Percentiles rank a stretch among this genome's conserved stretches.
Conservation (phyloP, 2,888 invertebrate genomes). For the Campoplex capitator region DNA sequence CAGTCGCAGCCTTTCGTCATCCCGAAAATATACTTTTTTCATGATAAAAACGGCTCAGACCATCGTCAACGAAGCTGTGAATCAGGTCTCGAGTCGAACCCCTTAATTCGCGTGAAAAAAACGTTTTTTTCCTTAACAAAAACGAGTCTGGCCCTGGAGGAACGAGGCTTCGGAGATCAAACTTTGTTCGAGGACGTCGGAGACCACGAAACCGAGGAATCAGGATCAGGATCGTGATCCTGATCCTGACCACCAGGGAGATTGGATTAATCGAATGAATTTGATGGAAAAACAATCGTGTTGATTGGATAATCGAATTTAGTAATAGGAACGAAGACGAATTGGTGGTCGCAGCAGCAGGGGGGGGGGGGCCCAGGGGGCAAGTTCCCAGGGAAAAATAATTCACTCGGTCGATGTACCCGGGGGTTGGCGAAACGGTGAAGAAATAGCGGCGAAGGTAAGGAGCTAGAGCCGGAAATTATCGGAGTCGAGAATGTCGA, state of each 20-base stretch:
- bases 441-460: slow-evolving; percentile 27
- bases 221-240: not conserved
- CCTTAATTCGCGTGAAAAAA: too few relatives aligned
- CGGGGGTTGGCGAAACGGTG: slow-evolving; percentile 39
- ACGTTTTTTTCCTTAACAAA: too few relatives aligned
- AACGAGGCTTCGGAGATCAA: too few relatives aligned
- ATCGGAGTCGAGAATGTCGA: slow-evolving; percentile 41
- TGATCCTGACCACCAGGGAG: not conserved
- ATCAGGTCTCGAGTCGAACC: too few relatives aligned
- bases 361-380: not conserved
- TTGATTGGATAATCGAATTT: not conserved
- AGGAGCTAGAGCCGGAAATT: slow-evolving; percentile 51
- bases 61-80: too few relatives aligned
- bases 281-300: not conserved
- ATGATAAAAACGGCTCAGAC: too few relatives aligned
- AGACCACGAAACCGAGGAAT: too few relatives aligned
- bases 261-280: not conserved
- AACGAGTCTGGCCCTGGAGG: too few relatives aligned
- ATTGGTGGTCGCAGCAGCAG: not conserved
- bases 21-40: too few relatives aligned
- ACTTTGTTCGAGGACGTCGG: too few relatives aligned
- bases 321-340: not conserved
- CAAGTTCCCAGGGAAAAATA: not conserved
- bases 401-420: slow-evolving; percentile 40
- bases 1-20: too few relatives aligned